Conservation (phyloP, 1,140 invertebrate genomes). For the Diprion similis region DNA sequence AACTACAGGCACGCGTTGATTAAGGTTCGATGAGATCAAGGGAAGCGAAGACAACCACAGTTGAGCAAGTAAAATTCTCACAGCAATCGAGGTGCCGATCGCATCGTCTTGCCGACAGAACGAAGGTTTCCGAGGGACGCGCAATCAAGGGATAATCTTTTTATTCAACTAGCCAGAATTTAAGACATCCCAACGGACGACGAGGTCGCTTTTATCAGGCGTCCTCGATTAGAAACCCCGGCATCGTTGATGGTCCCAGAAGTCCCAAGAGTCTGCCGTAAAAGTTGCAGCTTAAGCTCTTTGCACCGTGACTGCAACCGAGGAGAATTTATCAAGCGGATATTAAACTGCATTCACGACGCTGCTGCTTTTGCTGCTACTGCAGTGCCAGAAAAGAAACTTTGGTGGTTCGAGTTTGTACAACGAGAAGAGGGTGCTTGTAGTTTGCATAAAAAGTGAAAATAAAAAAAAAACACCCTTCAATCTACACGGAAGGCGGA, state of each 20-base stretch:
- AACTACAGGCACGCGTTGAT: too few species aligned
- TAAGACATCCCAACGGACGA: neutral
- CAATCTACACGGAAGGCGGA: too few species aligned
- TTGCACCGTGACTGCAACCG: neutral
- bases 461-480: neutral
- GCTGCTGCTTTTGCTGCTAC: neutral
- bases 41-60: too few species aligned
- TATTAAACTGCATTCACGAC: neutral
- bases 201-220: neutral
- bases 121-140: neutral
- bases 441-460: neutral
- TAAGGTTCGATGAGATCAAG: too few species aligned
- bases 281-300: conserved; percentile 2
- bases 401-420: neutral
- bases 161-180: neutral
- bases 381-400: neutral
- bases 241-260: neutral
- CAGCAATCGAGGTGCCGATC: too few species aligned
- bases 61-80: too few species aligned
- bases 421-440: too few species aligned
- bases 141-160: neutral
- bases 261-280: neutral
- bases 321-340: neutral
- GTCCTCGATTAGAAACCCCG: neutral
- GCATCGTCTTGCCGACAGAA: neutral